These are phyloP conservation scores for Apeltes quadracus DNA, from an alignment of 2,113 vertebrate species.

Conservation along the genomic window DNA sequence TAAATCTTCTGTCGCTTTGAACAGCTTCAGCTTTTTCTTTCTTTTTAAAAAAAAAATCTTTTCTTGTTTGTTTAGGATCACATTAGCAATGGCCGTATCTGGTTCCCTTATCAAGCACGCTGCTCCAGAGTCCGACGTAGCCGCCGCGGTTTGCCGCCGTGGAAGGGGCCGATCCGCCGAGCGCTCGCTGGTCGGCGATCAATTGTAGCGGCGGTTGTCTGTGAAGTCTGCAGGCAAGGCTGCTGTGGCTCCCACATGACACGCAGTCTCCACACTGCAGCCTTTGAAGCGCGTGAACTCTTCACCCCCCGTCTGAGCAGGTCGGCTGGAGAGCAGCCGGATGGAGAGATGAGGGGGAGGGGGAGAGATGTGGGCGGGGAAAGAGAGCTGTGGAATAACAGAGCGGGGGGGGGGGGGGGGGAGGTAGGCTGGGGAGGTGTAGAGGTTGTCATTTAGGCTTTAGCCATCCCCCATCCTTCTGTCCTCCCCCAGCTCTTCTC, in stretches of 20 bases:
- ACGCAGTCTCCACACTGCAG: slow-evolving; percentile 78
- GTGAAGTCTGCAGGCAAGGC: slow-evolving; percentile 76
- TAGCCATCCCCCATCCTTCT: slow-evolving; percentile 59
- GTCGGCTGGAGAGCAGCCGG: slow-evolving; percentile 74
- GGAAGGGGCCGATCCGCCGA: slow-evolving; percentile 57
- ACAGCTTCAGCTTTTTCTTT: slow-evolving; percentile 10
- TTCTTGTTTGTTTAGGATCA: slow-evolving; percentile 24
- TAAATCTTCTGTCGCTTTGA: slow-evolving; percentile 22
- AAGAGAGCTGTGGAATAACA: slow-evolving; percentile 68
- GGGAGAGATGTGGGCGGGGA: slow-evolving; percentile 59
- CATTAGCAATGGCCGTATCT: slow-evolving; percentile 30
- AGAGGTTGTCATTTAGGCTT: slow-evolving; percentile 72
- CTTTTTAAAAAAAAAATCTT: too few relatives aligned
- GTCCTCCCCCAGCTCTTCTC: slow-evolving; percentile 59
- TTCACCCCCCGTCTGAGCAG: slow-evolving; percentile 81
- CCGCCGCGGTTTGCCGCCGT: slow-evolving; percentile 40
- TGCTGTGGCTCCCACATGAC: slow-evolving; percentile 80
- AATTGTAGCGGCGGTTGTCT: slow-evolving; percentile 75
- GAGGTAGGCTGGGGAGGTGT: slow-evolving; percentile 57
- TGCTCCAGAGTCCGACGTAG: slow-evolving; percentile 54
- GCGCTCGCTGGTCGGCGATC: slow-evolving; percentile 70
- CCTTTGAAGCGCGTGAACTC: slow-evolving; percentile 82
- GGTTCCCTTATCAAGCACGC: slow-evolving; percentile 45
- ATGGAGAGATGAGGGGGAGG: slow-evolving; percentile 75
- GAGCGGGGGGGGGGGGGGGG: slow-evolving; percentile 59